Conservation (phyloP, 2,113 vertebrate species). For the Pelodiscus sinensis region DNA sequence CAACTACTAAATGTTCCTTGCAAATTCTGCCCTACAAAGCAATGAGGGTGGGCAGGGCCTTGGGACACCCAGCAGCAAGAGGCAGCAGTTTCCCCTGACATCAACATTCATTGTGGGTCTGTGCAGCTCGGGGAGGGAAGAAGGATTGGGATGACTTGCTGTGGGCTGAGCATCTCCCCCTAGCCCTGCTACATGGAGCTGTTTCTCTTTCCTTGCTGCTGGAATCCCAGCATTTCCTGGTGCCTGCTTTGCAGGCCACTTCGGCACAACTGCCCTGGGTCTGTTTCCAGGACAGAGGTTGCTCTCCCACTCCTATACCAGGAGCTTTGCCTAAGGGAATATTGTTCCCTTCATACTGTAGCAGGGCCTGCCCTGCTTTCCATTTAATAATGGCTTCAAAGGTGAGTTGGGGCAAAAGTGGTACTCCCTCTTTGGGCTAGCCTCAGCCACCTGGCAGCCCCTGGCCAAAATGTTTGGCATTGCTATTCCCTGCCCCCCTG, state of each 20-base stretch:
- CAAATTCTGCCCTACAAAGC: neutral
- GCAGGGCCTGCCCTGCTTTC: neutral
- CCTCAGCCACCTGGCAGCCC: neutral
- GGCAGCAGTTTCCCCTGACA: neutral
- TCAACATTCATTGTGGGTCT: neutral
- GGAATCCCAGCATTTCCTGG: neutral
- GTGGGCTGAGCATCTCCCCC: neutral
- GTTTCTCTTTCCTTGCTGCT: neutral
- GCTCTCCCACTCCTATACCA: neutral
- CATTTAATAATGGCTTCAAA: neutral
- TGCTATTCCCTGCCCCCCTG: rapidly evolving
- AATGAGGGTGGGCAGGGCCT: neutral
- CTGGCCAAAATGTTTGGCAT: neutral
- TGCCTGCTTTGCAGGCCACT: neutral
- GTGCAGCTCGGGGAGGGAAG: neutral
- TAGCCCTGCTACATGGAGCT: neutral
- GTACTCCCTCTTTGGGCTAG: no score
- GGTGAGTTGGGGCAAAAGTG: no score
- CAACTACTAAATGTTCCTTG: neutral
- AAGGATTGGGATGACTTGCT: neutral
- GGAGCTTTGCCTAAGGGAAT: neutral
- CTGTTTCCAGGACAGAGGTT: neutral
- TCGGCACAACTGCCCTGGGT: rapidly evolving
- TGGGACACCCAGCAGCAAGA: neutral
- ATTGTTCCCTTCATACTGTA: neutral